phyloP scores from a whole-genome alignment of 2,797 vertebrate genomes.

The Aulostomus chinensis region DNA sequence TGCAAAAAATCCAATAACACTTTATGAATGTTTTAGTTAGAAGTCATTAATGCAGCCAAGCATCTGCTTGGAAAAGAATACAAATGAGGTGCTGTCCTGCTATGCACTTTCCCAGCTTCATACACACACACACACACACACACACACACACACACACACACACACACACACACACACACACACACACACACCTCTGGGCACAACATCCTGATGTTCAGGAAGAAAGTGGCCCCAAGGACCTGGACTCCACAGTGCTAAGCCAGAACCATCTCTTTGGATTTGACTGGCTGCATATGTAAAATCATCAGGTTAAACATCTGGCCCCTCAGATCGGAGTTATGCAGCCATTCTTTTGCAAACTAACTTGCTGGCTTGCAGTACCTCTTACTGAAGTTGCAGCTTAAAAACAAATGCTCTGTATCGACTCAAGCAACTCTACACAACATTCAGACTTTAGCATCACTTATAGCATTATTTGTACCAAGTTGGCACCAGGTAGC shows the following conservation, averaged over 20 bases:
- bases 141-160: slow-evolving; percentile 21
- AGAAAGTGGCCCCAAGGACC: slow-evolving; percentile 61
- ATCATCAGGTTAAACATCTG: slow-evolving; percentile 69
- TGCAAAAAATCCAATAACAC: slow-evolving; percentile 83
- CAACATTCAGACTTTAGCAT: slow-evolving; percentile 5
- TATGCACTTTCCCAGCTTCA: slow-evolving; percentile 42
- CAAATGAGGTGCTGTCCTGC: slow-evolving; percentile 73
- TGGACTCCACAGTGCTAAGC: slow-evolving; percentile 46
- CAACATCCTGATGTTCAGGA: slow-evolving; percentile 61
- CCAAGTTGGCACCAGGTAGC: slow-evolving; percentile 17
- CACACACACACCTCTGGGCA: slow-evolving; percentile 46
- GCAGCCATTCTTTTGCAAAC: slow-evolving; percentile 33
- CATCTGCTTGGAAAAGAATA: slow-evolving; percentile 80
- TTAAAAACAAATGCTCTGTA: slow-evolving; percentile 33
- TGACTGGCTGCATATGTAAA: slow-evolving; percentile 65
- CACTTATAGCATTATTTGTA: background rate
- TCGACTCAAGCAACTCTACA: slow-evolving; percentile 17
- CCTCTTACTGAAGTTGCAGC: slow-evolving; percentile 16
- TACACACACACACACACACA: slow-evolving; percentile 9
- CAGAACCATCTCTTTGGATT: slow-evolving; percentile 60
- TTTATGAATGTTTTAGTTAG: slow-evolving; percentile 82
- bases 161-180: slow-evolving; percentile 16
- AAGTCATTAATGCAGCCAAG: slow-evolving; percentile 79
- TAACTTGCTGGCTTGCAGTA: slow-evolving; percentile 31
- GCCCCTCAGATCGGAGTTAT: slow-evolving; percentile 40